A percentile compares a stretch with the other conserved stretches of the same genome.
These are phyloP conservation scores for Cliona cf. orientalis DNA, from an alignment of 37 sponge, comb jelly and placozoan species.

Conservation along the genomic window DNA sequence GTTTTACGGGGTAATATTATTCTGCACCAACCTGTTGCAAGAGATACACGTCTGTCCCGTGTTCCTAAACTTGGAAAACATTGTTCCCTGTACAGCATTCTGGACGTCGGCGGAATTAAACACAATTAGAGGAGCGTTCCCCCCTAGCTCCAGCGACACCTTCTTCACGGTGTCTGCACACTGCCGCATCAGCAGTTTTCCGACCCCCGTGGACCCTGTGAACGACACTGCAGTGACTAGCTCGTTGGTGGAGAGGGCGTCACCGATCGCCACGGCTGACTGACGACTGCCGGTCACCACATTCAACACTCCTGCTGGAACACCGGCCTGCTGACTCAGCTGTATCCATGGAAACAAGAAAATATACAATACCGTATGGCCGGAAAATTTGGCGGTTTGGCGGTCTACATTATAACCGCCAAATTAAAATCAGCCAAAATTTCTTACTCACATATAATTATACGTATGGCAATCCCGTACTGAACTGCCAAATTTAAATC, in stretches of 20 bases:
- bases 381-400: too few relatives aligned
- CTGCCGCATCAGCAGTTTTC: slow-evolving; percentile 79
- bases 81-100: slow-evolving; percentile 67
- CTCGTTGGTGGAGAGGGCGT: slow-evolving; percentile 52
- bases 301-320: slow-evolving; percentile 94
- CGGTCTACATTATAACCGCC: too few relatives aligned
- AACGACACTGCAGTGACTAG: slow-evolving; percentile 81
- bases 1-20: neutral
- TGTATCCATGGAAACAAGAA: too few relatives aligned
- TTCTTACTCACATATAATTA: too few relatives aligned
- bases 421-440: too few relatives aligned
- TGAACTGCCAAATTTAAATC: too few relatives aligned
- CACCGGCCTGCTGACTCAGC: slow-evolving; percentile 77
- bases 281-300: slow-evolving; percentile 78
- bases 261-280: slow-evolving; percentile 44
- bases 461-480: too few relatives aligned
- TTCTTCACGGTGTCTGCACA: slow-evolving; percentile 77
- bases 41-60: slow-evolving; percentile 82
- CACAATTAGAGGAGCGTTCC: slow-evolving; percentile 96
- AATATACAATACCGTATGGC: too few relatives aligned
- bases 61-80: slow-evolving; percentile 89
- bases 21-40: slow-evolving; percentile 37
- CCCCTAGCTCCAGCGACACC: slow-evolving; percentile 94
- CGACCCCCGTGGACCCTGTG: slow-evolving; percentile 92
- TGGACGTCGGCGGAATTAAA: slow-evolving; percentile 92